A percentile compares a stretch with the other conserved stretches of the same genome.
Conservation (phyloP, 2,797 vertebrate species). For the Coilia nasus region DNA sequence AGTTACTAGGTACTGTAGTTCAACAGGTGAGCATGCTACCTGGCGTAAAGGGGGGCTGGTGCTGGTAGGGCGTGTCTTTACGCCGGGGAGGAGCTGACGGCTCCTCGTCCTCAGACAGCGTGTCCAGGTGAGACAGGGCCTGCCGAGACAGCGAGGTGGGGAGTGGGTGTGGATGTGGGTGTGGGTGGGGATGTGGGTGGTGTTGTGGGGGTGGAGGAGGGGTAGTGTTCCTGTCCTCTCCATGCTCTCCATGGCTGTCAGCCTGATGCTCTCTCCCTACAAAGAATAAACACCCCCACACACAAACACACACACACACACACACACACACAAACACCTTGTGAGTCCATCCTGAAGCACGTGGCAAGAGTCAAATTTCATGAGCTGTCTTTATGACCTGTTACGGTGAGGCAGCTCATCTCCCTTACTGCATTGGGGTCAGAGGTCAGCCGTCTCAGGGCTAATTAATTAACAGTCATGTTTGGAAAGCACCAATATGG, state of each 20-base stretch:
- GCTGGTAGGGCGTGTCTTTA: slow-evolving; percentile 58
- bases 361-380: not conserved
- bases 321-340: not conserved
- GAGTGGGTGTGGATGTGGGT: not conserved
- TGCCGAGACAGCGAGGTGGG: slow-evolving; percentile 29
- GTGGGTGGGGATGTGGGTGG: not conserved
- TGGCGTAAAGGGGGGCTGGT: slow-evolving; percentile 57
- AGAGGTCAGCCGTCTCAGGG: not conserved
- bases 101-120: slow-evolving; percentile 49
- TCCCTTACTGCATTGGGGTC: not conserved
- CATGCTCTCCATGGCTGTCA: slow-evolving; percentile 38
- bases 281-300: slow-evolving; percentile 23
- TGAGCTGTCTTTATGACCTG: not conserved
- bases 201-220: not conserved
- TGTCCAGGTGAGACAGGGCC: slow-evolving; percentile 33
- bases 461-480: not conserved
- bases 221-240: slow-evolving; percentile 19
- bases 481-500: not conserved
- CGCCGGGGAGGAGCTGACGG: slow-evolving; percentile 22
- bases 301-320: not conserved
- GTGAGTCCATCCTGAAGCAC: not conserved
- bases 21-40: slow-evolving; percentile 44
- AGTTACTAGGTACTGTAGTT: too few species aligned
- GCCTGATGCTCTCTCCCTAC: slow-evolving; percentile 51
- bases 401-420: not conserved